Evolutionary conservation across 2,888 invertebrate species (phyloP), one percentile per base, ranked within the genome.

Genomic region (Parnassius apollo): DNA sequence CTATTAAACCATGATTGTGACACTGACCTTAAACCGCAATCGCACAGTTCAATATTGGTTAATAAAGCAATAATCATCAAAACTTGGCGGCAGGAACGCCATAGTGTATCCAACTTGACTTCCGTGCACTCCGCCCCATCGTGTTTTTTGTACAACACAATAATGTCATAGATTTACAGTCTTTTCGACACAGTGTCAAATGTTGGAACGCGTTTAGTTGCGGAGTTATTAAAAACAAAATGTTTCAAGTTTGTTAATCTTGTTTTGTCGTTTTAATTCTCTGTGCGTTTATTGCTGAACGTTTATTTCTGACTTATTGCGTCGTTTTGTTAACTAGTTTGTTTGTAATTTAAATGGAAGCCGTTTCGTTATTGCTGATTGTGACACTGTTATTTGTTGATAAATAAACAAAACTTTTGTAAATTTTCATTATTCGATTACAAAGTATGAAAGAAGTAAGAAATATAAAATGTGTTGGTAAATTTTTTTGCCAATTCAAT

Each of bases 11-110:
- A 4, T 1, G 8, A 25, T 45, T 11, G 75, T 78, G 64, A 7
- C 64, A 74, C 71, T 69, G 62, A 60, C 52, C 70, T 66, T 59
- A 51, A 54, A 62, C 57, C 63, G 71, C 71, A 80, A 74, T 77
- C 73, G 74, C 71, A 74, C 69, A 78, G 77, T 78, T 86, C 91
- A 92, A 91, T 91, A 91, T 91, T 91, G 91, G 91, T 91, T 91
- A 90, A 88, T 92, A 92, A 92, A 92, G 82, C 77, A 86, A 92
- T 92, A 83, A 86, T 87, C 85, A 88, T 91, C 83, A 89, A 86
- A 87, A 84, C 77, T 89, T 87, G 88, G 87, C 89, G 82, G 71
- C 84, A 77, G 73, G 74, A 70, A 66, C 66, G 68, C 71, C 72
- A 75, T 69, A 71, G 71, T 75, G 75, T 73, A 68, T 68, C 64